These are phyloP conservation scores for Cataglyphis hispanica DNA, from an alignment of 1,140 invertebrate species.

Conservation along the genomic window DNA sequence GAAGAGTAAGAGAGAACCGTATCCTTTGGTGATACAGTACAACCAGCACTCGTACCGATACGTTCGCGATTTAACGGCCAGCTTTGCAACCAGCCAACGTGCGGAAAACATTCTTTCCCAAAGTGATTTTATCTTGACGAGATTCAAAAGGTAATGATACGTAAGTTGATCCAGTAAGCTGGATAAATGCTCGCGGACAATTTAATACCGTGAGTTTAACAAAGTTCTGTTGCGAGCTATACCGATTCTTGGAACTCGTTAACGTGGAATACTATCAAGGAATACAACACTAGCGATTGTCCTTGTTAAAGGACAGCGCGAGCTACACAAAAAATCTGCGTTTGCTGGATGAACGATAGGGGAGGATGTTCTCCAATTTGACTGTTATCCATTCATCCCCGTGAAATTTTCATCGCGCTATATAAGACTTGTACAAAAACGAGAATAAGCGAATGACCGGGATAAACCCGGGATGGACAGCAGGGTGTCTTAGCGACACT, in stretches of 20 bases:
- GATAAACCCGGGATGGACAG: slow-evolving; percentile 7
- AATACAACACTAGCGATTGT: not conserved
- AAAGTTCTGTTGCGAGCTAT: not conserved
- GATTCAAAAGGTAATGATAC: slow-evolving; percentile 14
- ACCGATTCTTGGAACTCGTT: not conserved
- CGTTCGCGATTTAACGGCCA: slow-evolving; percentile 65
- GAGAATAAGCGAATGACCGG: slow-evolving; percentile 20
- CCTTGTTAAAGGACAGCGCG: not conserved
- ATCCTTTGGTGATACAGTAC: slow-evolving; percentile 72
- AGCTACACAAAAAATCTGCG: not conserved
- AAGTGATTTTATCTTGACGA: slow-evolving; percentile 10
- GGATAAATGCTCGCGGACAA: not conserved
- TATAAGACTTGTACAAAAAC: not conserved
- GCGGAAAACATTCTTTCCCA: slow-evolving; percentile 45
- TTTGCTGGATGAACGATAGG: too few relatives aligned
- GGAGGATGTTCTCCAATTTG: not conserved
- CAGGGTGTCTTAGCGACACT: slow-evolving; percentile 46
- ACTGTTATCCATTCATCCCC: not conserved
- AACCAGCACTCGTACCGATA: slow-evolving; percentile 70
- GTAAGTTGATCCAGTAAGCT: not conserved
- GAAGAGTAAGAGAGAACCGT: slow-evolving; percentile 66
- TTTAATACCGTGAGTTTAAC: not conserved
- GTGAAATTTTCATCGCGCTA: not conserved
- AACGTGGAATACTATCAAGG: too few relatives aligned
- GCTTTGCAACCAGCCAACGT: slow-evolving; percentile 32